Conservation (phyloP, 1,140 invertebrate genomes). For the Luehdorfia chinensis region DNA sequence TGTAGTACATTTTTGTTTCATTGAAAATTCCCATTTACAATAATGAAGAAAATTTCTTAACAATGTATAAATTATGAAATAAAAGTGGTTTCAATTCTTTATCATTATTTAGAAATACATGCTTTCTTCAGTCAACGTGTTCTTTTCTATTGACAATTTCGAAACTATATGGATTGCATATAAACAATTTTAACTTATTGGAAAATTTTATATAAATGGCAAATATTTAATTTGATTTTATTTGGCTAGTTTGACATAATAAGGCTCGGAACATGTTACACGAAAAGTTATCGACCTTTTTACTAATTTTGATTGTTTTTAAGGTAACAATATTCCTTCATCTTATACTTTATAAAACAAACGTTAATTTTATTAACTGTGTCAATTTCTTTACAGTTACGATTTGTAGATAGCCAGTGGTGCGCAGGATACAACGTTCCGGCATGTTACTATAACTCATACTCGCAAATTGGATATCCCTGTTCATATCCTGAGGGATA, state of each 20-base stretch:
- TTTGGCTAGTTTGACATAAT: conserved; percentile 3
- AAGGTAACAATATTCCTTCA: conserved; percentile 5
- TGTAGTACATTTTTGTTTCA: too few species aligned
- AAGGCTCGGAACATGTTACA: conserved; percentile 1
- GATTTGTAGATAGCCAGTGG: conserved; percentile 3
- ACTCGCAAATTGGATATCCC: conserved; percentile 4
- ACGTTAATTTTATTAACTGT: not conserved
- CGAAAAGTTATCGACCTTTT: not conserved
- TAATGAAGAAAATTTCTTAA: too few species aligned
- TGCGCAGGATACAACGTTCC: conserved; percentile 1
- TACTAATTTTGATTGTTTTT: not conserved
- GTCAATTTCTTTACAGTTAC: conserved; percentile 9
- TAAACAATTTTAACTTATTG: conserved; percentile 2
- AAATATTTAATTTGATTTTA: conserved; percentile 7
- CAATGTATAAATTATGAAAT: too few species aligned
- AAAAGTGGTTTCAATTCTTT: too few species aligned
- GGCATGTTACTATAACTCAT: conserved; percentile 6
- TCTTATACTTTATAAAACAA: not conserved
- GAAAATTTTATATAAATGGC: conserved; percentile 16
- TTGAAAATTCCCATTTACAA: too few species aligned
- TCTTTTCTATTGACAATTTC: conserved; percentile 7
- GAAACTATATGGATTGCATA: conserved; percentile 9
- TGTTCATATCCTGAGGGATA: conserved; percentile 8
- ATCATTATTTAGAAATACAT: too few species aligned
- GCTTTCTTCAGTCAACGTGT: too few species aligned